Evolutionary conservation across 2,797 vertebrate species (phyloP).

Genomic region (Babyrousa celebensis): DNA sequence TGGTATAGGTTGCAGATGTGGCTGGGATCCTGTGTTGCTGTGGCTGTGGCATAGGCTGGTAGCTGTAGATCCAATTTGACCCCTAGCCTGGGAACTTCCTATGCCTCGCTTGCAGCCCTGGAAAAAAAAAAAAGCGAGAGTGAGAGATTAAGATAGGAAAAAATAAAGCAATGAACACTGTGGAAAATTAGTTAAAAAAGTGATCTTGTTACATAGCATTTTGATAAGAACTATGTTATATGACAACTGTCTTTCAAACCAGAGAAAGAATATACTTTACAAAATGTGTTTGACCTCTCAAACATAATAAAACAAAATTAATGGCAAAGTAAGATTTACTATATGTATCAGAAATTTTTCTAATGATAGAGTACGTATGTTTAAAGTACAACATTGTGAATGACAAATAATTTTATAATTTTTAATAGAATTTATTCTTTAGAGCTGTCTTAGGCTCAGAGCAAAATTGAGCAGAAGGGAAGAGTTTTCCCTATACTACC

Average conservation of each 20-base stretch:
- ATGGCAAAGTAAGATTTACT: neutral
- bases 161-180: neutral
- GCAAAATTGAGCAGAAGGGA: neutral
- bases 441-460: neutral
- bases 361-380: neutral
- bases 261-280: rapidly evolving
- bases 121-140: no score
- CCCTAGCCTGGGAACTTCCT: no score
- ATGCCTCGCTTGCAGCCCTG: no score
- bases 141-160: neutral
- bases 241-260: neutral
- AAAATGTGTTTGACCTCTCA: neutral
- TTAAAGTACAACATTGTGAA: slow-evolving; percentile 58
- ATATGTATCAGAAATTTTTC: neutral
- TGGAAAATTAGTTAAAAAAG: neutral
- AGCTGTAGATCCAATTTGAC: no score
- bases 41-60: no score
- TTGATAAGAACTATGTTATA: neutral
- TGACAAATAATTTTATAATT: neutral
- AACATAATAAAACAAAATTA: neutral
- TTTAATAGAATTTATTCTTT: neutral
- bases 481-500: neutral
- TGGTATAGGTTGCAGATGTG: no score
- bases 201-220: neutral
- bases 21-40: no score